Base-by-base conservation (phyloP, 1,140 invertebrate species). In the Procambarus virginalis region DNA sequence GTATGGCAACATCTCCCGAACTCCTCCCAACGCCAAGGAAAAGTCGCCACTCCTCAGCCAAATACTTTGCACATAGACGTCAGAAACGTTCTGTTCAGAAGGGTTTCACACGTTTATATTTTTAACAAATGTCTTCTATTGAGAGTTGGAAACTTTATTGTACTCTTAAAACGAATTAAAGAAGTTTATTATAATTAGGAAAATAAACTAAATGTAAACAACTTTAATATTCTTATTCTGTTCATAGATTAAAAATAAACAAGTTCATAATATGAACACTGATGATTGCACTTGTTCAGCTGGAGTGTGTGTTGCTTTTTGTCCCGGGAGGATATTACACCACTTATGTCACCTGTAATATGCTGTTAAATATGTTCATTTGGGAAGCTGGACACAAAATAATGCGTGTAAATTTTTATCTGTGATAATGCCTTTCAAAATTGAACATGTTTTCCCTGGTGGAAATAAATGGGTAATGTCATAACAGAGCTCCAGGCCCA, bases 401-500 rank as follows among this genome's bases (percentile, higher is more conserved):
- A 64, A 10, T 73, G 10, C 34, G 10, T 73, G 4, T 3, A 73
- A 34, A 73, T 34, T 73, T 73, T 73, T 73, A 34, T 4, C 14
- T 20, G 22, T 14, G 68, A 73, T 81, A 60, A 22, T 81, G 51
- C 4, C 22, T 20, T 60, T 81, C 51, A 81, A 58, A 60, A 12
- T 81, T 34, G 8, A 81, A 34, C 77, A 49, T 51, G 9, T 60
- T 58, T 81, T n/a, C 2, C 79, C 60, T 20, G 12, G 55, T 58
- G 0, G 68, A 60, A 79, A 86, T 86, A 78, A 60, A 79, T 86
- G 55, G 84, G 75, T 68, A 86, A 79, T 86, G 84, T 86, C 84
- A 86, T 64, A 86, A 86, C 76, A 86, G 55, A 86, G 79, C 68
- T 22, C 70, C 76, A 68, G 68, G 76, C 84, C 84, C 64, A 86